phyloP scores from a whole-genome alignment of 2,113 vertebrate species.

The Circaetus gallicus region DNA sequence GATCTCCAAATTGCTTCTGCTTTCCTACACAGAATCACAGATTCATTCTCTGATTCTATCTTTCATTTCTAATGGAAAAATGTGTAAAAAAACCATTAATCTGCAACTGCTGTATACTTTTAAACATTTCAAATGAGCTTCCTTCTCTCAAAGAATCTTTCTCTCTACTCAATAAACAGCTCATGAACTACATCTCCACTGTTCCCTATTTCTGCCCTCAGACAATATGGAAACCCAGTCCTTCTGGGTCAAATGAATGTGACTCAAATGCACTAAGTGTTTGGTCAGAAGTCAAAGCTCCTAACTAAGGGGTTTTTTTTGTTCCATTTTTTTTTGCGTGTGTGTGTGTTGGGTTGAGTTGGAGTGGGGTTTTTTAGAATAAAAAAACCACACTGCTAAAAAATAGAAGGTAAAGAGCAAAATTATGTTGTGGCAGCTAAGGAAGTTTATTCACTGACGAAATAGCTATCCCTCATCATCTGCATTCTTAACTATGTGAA shows the following conservation, averaged over 20 bases:
- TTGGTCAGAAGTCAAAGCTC: background rate
- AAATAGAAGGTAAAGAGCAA: background rate
- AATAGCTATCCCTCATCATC: background rate
- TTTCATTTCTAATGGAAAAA: background rate
- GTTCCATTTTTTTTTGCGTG: background rate
- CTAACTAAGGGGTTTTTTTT: background rate
- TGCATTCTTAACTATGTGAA: background rate
- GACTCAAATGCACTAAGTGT: background rate
- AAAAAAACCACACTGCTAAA: background rate
- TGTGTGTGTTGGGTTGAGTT: rapidly evolving
- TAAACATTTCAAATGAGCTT: background rate
- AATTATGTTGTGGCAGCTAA: background rate
- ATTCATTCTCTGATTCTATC: background rate
- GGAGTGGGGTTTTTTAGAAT: background rate
- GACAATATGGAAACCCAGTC: background rate
- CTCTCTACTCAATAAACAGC: background rate
- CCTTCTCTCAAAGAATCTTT: background rate
- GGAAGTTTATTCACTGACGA: background rate
- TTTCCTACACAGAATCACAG: background rate
- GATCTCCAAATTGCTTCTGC: background rate
- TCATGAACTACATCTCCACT: background rate
- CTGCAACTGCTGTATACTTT: background rate
- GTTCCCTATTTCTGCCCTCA: background rate
- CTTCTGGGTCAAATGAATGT: background rate
- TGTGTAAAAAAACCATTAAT: background rate